These are phyloP conservation scores for Eurois occulta DNA, from an alignment of 2,888 invertebrate species.

Conservation along the genomic window DNA sequence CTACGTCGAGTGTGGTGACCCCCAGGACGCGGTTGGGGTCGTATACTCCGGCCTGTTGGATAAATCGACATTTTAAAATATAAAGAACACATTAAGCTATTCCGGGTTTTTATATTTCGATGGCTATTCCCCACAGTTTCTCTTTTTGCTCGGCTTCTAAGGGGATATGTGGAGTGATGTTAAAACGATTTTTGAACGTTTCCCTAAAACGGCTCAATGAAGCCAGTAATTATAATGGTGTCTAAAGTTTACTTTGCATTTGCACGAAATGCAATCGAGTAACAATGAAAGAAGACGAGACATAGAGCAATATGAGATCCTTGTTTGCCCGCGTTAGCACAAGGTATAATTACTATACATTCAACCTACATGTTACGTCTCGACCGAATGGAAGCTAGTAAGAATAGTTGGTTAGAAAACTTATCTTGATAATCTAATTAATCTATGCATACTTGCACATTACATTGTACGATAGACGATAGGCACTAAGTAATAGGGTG, in stretches of 20 bases:
- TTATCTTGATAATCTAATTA: background rate
- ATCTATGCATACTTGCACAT: too few relatives aligned
- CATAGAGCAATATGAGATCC: background rate
- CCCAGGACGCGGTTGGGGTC: conserved; percentile 98
- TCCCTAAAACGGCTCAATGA: background rate
- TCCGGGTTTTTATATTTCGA: too few relatives aligned
- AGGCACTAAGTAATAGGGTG: too few relatives aligned
- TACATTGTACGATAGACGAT: too few relatives aligned
- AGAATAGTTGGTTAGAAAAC: background rate
- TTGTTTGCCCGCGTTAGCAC: background rate
- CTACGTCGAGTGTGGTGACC: conserved; percentile 98
- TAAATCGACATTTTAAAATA: background rate
- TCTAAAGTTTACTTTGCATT: background rate
- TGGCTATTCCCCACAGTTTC: background rate
- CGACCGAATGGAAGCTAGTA: background rate
- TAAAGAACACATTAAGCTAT: background rate
- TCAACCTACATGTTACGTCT: background rate
- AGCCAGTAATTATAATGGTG: background rate
- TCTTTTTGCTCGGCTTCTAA: background rate
- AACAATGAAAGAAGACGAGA: background rate
- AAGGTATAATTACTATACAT: background rate
- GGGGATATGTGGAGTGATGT: background rate
- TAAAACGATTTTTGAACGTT: background rate
- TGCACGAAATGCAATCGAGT: background rate
- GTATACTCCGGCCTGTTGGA: conserved; percentile 93